A percentile compares a stretch with the other conserved stretches of the same genome.
Evolutionary conservation across 2,888 invertebrate species (phyloP).

Genomic region (Microchrysa polita): DNA sequence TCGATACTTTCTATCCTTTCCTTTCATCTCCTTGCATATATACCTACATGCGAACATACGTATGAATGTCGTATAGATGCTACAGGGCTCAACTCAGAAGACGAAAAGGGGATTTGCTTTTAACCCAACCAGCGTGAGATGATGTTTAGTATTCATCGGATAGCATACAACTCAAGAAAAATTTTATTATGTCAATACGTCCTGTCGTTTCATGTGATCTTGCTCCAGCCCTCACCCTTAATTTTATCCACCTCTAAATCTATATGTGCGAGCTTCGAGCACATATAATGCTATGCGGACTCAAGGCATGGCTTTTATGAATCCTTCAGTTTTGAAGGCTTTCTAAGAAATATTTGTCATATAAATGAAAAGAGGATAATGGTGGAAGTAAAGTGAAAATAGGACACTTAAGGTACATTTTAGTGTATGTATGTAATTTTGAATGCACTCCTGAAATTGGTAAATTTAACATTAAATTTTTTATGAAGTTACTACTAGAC

Average conservation of each 20-base stretch:
- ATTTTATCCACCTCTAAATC: too few relatives aligned
- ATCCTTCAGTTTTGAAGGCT: not conserved
- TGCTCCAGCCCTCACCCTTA: too few relatives aligned
- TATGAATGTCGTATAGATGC: too few relatives aligned
- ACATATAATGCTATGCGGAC: not conserved
- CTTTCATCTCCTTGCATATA: constrained; percentile 33
- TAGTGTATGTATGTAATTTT: too few relatives aligned
- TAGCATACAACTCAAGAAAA: constrained; percentile 41
- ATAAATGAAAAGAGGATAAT: not conserved
- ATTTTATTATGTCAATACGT: constrained; percentile 45
- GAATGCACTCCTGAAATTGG: too few relatives aligned
- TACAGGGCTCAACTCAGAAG: too few relatives aligned
- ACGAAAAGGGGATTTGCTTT: constrained; percentile 18
- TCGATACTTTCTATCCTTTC: constrained; percentile 19
- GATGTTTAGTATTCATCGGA: constrained; percentile 38
- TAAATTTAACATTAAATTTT: too few relatives aligned
- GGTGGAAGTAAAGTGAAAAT: too few relatives aligned
- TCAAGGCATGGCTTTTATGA: not conserved
- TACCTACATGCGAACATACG: too few relatives aligned
- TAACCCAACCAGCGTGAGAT: not conserved
- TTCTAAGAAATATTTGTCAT: not conserved
- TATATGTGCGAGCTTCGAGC: not conserved
- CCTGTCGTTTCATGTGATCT: constrained; percentile 34
- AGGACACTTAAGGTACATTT: too few relatives aligned
- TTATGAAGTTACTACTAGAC: too few relatives aligned